These are phyloP conservation scores for Azemiops feae DNA, from an alignment of 2,113 vertebrate species.

Conservation along the genomic window DNA sequence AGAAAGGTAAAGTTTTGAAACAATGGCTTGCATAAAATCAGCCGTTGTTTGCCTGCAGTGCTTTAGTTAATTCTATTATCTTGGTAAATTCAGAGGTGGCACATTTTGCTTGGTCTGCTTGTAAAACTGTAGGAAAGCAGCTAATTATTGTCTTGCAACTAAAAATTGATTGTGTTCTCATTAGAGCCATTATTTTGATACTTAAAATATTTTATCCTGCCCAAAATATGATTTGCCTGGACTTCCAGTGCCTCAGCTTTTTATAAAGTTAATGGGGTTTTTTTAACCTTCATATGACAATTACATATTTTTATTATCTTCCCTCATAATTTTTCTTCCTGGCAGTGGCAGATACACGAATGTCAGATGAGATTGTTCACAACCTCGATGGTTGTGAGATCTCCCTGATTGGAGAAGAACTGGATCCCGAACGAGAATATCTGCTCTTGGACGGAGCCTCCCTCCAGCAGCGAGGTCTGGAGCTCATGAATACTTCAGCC, in stretches of 20 bases:
- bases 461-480: conserved; percentile 86
- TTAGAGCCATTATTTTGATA: neutral
- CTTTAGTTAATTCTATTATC: neutral
- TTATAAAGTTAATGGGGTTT: neutral
- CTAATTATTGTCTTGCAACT: neutral
- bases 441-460: conserved; percentile 85
- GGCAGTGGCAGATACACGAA: conserved; percentile 75
- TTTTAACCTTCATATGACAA: neutral
- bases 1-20: neutral
- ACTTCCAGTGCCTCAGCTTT: neutral
- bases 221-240: neutral
- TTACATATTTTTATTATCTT: neutral
- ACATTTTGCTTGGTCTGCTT: neutral
- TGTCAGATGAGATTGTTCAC: conserved; percentile 96
- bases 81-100: neutral
- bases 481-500: conserved; percentile 91
- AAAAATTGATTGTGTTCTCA: neutral
- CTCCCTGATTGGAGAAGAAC: conserved; percentile 88
- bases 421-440: conserved; percentile 88
- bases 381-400: conserved; percentile 96
- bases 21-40: neutral
- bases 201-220: neutral
- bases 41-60: neutral
- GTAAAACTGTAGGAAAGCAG: neutral
- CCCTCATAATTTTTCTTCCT: neutral